A percentile compares a stretch with the other conserved stretches of the same genome.
phyloP scores from a whole-genome alignment of 92 coral and sea anemone species.

The Umimayanthus chanpuru region DNA sequence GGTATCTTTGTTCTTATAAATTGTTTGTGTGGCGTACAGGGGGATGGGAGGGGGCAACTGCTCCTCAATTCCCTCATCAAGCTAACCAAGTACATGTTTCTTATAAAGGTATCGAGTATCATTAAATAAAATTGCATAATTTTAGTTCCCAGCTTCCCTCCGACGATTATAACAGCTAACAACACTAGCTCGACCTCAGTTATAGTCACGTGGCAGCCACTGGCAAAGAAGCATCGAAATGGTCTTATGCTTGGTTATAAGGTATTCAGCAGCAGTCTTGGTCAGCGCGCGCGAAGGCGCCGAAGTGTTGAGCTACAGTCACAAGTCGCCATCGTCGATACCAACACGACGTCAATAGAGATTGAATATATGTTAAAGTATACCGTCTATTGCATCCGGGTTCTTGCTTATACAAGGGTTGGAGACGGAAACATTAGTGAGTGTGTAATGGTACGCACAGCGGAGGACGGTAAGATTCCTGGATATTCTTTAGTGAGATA shows the following conservation, averaged over 20 bases:
- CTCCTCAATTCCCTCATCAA: too few species aligned
- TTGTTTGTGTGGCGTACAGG: too few species aligned
- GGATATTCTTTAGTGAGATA: not conserved
- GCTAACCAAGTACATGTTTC: too few species aligned
- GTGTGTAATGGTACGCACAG: slow-evolving; percentile 38
- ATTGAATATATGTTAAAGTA: slow-evolving; percentile 13
- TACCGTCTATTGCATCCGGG: slow-evolving; percentile 22
- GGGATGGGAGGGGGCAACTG: too few species aligned
- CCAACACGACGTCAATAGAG: not conserved
- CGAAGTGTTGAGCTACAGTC: not conserved
- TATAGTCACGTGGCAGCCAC: not conserved
- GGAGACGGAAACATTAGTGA: slow-evolving; percentile 29
- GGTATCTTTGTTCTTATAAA: too few species aligned
- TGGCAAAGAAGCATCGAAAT: not conserved
- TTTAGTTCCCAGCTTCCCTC: slow-evolving; percentile 2
- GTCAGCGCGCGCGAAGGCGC: not conserved
- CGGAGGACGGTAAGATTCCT: slow-evolving; percentile 50
- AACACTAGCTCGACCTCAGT: slow-evolving; percentile 8
- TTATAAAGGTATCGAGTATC: too few species aligned
- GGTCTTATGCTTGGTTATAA: not conserved
- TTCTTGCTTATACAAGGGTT: slow-evolving; percentile 36
- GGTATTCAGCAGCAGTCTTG: not conserved
- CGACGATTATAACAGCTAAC: not conserved
- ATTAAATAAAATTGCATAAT: not conserved
- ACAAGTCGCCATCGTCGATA: not conserved